Conservation (phyloP, 1,140 invertebrate genomes). For the Vanessa atalanta region DNA sequence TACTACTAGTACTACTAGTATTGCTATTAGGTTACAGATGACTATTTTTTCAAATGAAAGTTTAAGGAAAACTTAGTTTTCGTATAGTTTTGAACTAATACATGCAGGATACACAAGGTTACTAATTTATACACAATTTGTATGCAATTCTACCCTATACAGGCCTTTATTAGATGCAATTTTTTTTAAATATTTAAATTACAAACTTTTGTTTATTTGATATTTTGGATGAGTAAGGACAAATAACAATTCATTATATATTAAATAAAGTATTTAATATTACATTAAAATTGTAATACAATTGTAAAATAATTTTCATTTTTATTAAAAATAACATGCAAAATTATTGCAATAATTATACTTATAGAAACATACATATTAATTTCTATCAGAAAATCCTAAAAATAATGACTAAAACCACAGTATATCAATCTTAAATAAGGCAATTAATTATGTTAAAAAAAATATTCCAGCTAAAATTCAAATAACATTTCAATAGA, state of each 20-base stretch:
- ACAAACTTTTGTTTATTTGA: too few relatives aligned
- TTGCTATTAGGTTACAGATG: too few relatives aligned
- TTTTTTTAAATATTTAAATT: too few relatives aligned
- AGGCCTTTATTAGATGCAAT: too few relatives aligned
- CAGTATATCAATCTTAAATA: conserved; percentile 9
- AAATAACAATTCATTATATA: conserved; percentile 3
- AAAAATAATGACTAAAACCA: conserved; percentile 34
- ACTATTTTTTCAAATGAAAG: too few relatives aligned
- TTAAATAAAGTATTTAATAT: conserved; percentile 11
- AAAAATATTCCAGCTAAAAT: conserved; percentile 17
- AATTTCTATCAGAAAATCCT: conserved; percentile 22
- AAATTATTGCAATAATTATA: conserved; percentile 18
- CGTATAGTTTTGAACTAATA: too few relatives aligned
- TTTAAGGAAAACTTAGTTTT: too few relatives aligned
- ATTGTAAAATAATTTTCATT: conserved; percentile 17
- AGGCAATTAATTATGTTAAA: background rate
- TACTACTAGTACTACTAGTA: too few relatives aligned
- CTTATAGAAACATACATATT: conserved; percentile 8
- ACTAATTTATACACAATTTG: too few relatives aligned
- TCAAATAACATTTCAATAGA: conserved; percentile 13
- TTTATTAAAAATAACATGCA: conserved; percentile 18
- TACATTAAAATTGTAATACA: conserved; percentile 24
- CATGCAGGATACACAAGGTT: too few relatives aligned
- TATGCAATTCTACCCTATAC: too few relatives aligned
- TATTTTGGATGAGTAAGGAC: background rate